Evolutionary conservation across 2,888 invertebrate genomes (phyloP), one percentile per base, ranked within the genome.

Genomic region (Dichetophora obliterata): DNA sequence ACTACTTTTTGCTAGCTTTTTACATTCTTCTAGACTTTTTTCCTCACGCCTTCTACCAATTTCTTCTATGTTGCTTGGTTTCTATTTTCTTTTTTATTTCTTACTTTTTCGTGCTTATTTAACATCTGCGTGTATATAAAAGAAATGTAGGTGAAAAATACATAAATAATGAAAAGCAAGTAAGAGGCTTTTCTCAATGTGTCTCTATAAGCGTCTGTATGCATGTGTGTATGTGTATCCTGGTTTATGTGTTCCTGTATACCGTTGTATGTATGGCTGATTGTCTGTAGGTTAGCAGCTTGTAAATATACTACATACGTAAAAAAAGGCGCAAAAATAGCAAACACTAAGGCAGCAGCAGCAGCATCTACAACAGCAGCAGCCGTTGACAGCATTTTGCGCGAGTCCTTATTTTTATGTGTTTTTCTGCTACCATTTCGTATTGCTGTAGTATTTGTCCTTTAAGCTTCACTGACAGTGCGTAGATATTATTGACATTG

Each of bases 81-180:
- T 27, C 24, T 27, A 24, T 14, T 24, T 9, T 5, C 61, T 14
- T 14, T 9, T 31, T 31, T 63, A 8, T n/a, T 6, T 63, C 6
- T 31, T 11, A 4, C 0, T n/a, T 24, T 50, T 69, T 54, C 34
- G 54, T 69, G 24, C 54, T 52, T 69, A 34, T 31, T 52, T 22
- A 31, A 54, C 31, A 61, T 59, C 31, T 59, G 59, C 61, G 37
- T 61, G 61, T 37, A 43, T 48, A 59, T 72, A 48, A 72, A 72
- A 72, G 61, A 72, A 72, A 72, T 72, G 72, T 72, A 72, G 72
- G 72, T 72, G 72, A 72, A 72, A 72, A 37, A 72, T 61, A 70
- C 70, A 70, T 52, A 54, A 70, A 54, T 70, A 52, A 48, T 50
- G 68, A 68, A 50, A 50, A 68, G 31, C 24, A 27, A 27, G 50